Evolutionary conservation across 2,797 vertebrate genomes (phyloP).

Genomic region (Eupleurogrammus muticus): DNA sequence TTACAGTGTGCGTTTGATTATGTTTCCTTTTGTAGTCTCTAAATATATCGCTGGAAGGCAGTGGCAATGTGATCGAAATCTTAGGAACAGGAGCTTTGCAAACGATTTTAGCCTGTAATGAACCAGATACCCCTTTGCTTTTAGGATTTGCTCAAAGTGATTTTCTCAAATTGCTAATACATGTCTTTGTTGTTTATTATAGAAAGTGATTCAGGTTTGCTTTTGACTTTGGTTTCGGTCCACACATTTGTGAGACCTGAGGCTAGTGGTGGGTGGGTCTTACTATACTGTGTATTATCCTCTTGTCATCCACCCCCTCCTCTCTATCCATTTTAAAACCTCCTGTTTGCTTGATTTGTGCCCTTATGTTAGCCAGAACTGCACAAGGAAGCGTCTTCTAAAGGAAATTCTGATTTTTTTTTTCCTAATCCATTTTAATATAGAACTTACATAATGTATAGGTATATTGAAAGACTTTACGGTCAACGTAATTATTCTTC

Average conservation of each 20-base stretch:
- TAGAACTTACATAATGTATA: not conserved
- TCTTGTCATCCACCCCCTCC: conserved; percentile 10
- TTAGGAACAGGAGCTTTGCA: too few relatives aligned
- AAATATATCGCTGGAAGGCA: conserved; percentile 60
- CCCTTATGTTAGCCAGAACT: conserved; percentile 19
- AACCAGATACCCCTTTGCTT: conserved; percentile 42
- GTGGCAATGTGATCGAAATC: conserved; percentile 24
- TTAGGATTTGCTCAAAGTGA: conserved; percentile 30
- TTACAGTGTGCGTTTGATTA: conserved; percentile 60
- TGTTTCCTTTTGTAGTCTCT: conserved; percentile 30
- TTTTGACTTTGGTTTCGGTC: conserved; percentile 26
- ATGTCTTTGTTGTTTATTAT: conserved; percentile 35
- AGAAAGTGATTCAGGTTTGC: conserved; percentile 39
- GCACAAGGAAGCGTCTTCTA: not conserved
- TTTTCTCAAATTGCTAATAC: conserved; percentile 37
- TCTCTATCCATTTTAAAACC: conserved; percentile 27
- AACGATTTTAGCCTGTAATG: conserved; percentile 45
- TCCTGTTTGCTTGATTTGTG: conserved; percentile 53
- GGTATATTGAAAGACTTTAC: not conserved
- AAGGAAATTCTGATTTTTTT: not conserved
- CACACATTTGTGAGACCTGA: conserved; percentile 30
- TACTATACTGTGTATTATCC: conserved; percentile 31
- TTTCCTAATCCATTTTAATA: conserved; percentile 7
- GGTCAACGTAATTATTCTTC: conserved; percentile 5
- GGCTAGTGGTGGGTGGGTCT: conserved; percentile 46